Conservation (phyloP, 2,888 invertebrate genomes). For the Phalangium opilio region DNA sequence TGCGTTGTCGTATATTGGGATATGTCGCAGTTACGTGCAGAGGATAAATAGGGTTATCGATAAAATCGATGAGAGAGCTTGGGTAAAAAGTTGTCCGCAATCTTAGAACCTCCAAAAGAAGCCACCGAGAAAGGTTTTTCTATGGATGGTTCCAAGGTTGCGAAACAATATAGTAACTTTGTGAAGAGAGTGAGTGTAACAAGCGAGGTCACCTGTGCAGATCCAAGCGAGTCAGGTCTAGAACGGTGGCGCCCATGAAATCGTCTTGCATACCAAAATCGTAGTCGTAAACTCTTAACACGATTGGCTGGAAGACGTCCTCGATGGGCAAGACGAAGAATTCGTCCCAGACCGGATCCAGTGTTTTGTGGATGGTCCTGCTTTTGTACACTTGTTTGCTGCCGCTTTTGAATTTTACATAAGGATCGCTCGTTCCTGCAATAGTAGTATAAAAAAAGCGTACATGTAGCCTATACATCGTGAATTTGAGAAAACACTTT, state of each 20-base stretch:
- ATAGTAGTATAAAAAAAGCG: background rate
- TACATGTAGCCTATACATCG: too few relatives aligned
- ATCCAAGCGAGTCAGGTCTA: slow-evolving; percentile 71
- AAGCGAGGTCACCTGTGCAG: slow-evolving; percentile 38
- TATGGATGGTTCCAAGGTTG: too few relatives aligned
- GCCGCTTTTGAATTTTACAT: slow-evolving; percentile 85
- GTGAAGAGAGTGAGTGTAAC: too few relatives aligned
- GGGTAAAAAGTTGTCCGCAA: too few relatives aligned
- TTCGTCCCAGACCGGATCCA: slow-evolving; percentile 98
- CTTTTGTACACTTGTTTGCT: slow-evolving; percentile 82
- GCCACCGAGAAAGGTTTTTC: too few relatives aligned
- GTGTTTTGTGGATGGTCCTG: slow-evolving; percentile 77
- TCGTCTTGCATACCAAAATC: slow-evolving; percentile 92
- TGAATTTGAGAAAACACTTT: too few relatives aligned
- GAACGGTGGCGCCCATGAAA: slow-evolving; percentile 81
- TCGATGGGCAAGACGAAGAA: slow-evolving; percentile 80
- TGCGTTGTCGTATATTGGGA: too few relatives aligned
- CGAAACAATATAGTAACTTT: too few relatives aligned
- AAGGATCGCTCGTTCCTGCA: slow-evolving; percentile 83
- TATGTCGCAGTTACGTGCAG: too few relatives aligned
- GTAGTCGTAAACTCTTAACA: slow-evolving; percentile 89
- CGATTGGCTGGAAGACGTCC: slow-evolving; percentile 65
- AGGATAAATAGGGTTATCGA: too few relatives aligned
- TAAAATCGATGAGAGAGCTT: too few relatives aligned
- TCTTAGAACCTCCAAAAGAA: too few relatives aligned